Evolutionary conservation across 2,113 vertebrate genomes (phyloP).

Genomic region (Nothoprocta perdicaria): DNA sequence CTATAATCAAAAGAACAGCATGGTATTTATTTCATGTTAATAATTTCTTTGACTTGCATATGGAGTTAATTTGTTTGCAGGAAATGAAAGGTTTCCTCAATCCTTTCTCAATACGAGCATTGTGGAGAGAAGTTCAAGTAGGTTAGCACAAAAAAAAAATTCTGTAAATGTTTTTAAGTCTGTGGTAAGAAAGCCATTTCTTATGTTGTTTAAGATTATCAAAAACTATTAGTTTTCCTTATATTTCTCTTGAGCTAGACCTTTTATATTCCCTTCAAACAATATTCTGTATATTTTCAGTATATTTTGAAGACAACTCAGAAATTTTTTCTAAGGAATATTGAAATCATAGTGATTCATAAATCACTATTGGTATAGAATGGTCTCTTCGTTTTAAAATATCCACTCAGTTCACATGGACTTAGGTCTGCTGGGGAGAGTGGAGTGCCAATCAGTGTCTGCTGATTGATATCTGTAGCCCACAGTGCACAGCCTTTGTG

Average conservation of each 20-base stretch:
- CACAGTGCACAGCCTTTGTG: not conserved
- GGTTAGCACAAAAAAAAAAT: not conserved
- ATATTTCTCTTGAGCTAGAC: not conserved
- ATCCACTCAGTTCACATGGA: fast-evolving
- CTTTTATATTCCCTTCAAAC: not conserved
- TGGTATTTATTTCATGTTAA: conserved; percentile 47
- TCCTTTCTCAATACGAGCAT: not conserved
- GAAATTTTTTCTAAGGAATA: not conserved
- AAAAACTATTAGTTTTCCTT: not conserved
- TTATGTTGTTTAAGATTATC: not conserved
- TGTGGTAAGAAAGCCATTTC: not conserved
- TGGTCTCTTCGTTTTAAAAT: not conserved
- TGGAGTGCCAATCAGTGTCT: not conserved
- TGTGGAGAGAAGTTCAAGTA: not conserved
- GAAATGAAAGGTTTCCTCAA: not conserved
- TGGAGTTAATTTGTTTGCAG: conserved; percentile 51
- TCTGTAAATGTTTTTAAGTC: not conserved
- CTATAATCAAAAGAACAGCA: conserved; percentile 10
- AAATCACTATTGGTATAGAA: not conserved
- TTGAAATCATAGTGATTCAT: not conserved
- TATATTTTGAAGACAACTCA: not conserved
- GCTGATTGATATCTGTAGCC: too few species aligned
- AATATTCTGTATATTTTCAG: not conserved
- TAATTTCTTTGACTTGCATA: conserved; percentile 50
- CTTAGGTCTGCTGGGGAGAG: not conserved